Conservation (phyloP, 2,888 invertebrate species). For the Xanthorhoe spadicearia region DNA sequence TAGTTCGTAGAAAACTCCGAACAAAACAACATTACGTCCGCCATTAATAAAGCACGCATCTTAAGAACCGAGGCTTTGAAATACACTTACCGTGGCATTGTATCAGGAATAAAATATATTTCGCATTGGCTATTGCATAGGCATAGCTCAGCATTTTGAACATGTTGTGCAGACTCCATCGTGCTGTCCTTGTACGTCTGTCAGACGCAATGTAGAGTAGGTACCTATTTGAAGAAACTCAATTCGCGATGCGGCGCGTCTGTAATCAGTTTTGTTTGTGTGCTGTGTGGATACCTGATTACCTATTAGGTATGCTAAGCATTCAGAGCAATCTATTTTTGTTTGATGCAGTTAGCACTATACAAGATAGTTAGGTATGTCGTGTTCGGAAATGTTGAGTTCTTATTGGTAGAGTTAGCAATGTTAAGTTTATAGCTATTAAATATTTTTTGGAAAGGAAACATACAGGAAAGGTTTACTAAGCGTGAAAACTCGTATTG, state of each 20-base stretch:
- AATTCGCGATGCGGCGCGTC: slow-evolving; percentile 49
- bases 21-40: no score
- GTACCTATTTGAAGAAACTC: slow-evolving; percentile 34
- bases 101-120: slow-evolving; percentile 42
- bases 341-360: slow-evolving; percentile 1
- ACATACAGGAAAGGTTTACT: no score
- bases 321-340: slow-evolving; percentile 2
- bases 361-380: neutral
- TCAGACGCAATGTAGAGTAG: slow-evolving; percentile 23
- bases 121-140: slow-evolving; percentile 62
- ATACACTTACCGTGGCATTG: slow-evolving; percentile 53
- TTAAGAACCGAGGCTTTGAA: slow-evolving; percentile 1
- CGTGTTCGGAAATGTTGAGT: neutral
- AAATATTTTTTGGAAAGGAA: no score
- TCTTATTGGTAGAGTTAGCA: neutral
- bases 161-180: slow-evolving; percentile 17
- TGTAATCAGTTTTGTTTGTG: slow-evolving; percentile 43
- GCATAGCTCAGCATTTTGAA: slow-evolving; percentile 13
- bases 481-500: no score
- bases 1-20: neutral
- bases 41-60: neutral
- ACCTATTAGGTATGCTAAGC: slow-evolving; percentile 10
- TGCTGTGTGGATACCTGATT: slow-evolving; percentile 24
- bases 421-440: no score
- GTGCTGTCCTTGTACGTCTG: slow-evolving; percentile 18